Percentiles rank a stretch among this genome's conserved stretches.
These are phyloP conservation scores for Protobothrops mucrosquamatus DNA, from an alignment of 2,113 vertebrate genomes.

Conservation along the genomic window DNA sequence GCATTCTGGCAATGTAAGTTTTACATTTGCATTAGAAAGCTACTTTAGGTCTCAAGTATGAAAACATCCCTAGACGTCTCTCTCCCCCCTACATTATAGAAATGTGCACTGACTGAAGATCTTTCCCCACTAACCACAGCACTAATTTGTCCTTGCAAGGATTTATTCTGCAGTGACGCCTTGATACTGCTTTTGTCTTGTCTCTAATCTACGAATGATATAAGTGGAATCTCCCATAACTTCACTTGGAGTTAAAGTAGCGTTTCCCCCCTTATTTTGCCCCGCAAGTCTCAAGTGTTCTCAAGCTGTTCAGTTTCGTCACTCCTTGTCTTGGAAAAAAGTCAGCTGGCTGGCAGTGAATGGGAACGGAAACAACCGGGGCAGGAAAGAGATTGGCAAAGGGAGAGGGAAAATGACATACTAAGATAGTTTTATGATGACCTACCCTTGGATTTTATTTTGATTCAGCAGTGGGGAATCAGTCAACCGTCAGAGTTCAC, in stretches of 20 bases:
- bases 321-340: neutral
- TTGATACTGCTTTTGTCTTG: neutral
- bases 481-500: neutral
- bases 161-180: neutral
- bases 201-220: neutral
- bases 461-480: neutral
- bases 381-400: neutral
- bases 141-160: neutral
- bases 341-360: neutral
- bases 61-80: neutral
- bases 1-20: neutral
- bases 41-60: neutral
- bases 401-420: neutral
- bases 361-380: neutral
- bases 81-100: neutral
- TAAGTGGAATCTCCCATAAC: neutral
- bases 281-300: neutral
- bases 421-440: neutral
- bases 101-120: neutral
- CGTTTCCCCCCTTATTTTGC: neutral
- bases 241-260: neutral
- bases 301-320: neutral
- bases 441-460: neutral
- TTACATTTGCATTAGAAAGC: neutral
- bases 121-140: neutral